These are phyloP conservation scores for Hypomecis atomaria DNA, from an alignment of 2,888 invertebrate species.

Conservation along the genomic window DNA sequence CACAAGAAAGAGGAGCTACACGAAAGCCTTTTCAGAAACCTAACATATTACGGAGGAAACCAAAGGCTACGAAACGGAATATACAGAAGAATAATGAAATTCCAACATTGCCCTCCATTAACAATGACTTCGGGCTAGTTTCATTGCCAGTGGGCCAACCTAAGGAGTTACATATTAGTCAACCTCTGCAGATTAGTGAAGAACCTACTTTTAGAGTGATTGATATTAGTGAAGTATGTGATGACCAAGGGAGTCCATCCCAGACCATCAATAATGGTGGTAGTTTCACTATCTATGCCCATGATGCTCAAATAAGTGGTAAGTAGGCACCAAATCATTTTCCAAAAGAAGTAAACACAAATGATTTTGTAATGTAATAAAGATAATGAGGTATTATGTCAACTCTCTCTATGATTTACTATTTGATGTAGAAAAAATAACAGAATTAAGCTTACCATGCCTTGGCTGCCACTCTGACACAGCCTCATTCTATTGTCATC, in stretches of 20 bases:
- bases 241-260: background rate
- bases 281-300: conserved; percentile 27
- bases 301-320: conserved; percentile 26
- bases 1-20: conserved; percentile 59
- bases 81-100: conserved; percentile 44
- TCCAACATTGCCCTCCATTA: conserved; percentile 20
- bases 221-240: conserved; percentile 6
- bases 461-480: no score
- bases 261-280: conserved; percentile 25
- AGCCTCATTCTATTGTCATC: no score
- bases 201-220: conserved; percentile 9
- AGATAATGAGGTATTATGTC: no score
- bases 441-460: no score
- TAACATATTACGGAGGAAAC: conserved; percentile 72
- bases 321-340: conserved; percentile 21
- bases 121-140: conserved; percentile 1
- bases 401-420: no score
- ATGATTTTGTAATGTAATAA: no score
- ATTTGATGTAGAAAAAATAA: no score
- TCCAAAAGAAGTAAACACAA: background rate
- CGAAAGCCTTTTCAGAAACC: conserved; percentile 75
- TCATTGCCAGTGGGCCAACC: conserved; percentile 1
- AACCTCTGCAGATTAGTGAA: conserved; percentile 12
- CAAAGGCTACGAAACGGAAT: conserved; percentile 48
- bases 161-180: background rate